Evolutionary conservation across 1,140 invertebrate species (phyloP).

Genomic region (Cephus cinctus): DNA sequence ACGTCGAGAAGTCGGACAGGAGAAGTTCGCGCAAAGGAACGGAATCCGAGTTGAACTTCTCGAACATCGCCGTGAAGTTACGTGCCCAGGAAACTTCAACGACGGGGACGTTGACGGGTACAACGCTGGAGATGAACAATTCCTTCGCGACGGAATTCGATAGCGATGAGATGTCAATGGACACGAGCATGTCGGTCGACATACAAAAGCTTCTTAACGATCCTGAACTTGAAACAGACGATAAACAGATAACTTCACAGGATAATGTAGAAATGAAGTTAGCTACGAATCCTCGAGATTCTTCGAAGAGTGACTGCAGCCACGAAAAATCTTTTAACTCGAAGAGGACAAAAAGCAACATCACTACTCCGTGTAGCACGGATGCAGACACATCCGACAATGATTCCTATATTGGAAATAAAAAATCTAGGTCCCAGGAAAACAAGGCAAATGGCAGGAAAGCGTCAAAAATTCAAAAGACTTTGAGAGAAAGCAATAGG

Average conservation of each 20-base stretch:
- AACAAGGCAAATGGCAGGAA: not conserved
- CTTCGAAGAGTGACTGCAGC: too few relatives aligned
- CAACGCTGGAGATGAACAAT: slow-evolving; percentile 15
- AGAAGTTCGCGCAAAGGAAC: slow-evolving; percentile 1
- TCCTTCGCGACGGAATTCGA: slow-evolving; percentile 25
- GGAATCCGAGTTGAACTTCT: slow-evolving; percentile 13
- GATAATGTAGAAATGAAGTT: too few relatives aligned
- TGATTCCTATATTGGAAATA: slow-evolving; percentile 8
- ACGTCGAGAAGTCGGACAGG: not conserved
- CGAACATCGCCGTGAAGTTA: slow-evolving; percentile 23
- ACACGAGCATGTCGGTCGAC: slow-evolving; percentile 33
- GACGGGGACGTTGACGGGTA: too few relatives aligned
- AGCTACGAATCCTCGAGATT: too few relatives aligned
- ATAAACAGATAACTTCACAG: slow-evolving; percentile 15
- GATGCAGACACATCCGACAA: slow-evolving; percentile 3
- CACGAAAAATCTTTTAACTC: too few relatives aligned
- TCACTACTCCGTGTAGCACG: too few relatives aligned
- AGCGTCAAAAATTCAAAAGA: not conserved
- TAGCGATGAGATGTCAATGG: slow-evolving; percentile 35
- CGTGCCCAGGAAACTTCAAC: slow-evolving; percentile 2
- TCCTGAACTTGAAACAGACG: slow-evolving; percentile 27
- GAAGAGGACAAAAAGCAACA: too few relatives aligned
- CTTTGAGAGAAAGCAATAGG: too few relatives aligned
- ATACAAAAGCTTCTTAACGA: slow-evolving; percentile 36
- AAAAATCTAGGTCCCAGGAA: too few relatives aligned